phyloP scores from a whole-genome alignment of 1,140 invertebrate genomes.

The Marisa cornuarietis region DNA sequence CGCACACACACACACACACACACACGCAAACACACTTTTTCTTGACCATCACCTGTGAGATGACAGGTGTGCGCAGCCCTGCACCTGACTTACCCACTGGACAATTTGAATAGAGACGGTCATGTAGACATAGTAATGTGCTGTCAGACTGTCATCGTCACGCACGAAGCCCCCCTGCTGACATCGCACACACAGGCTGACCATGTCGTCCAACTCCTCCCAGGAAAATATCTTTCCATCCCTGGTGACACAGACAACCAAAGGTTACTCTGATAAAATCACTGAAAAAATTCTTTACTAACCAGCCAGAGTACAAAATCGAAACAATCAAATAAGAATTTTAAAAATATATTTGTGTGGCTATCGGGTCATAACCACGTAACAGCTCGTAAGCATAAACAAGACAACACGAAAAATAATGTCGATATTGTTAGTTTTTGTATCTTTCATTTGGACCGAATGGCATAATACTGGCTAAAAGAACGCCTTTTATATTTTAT shows the following conservation, averaged over 20 bases:
- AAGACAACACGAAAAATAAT: too few relatives aligned
- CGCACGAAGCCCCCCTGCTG: constrained; percentile 6
- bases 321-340: background rate
- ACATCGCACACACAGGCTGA: background rate
- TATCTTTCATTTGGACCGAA: too few relatives aligned
- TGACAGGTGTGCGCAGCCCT: too few relatives aligned
- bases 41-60: too few relatives aligned
- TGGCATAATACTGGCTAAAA: too few relatives aligned
- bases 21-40: too few relatives aligned
- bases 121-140: background rate
- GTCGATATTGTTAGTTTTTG: too few relatives aligned
- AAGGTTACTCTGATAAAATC: too few relatives aligned
- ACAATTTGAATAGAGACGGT: background rate
- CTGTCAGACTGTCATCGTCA: background rate
- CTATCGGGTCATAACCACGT: background rate
- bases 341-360: background rate
- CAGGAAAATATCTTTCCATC: constrained; percentile 10
- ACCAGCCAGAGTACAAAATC: too few relatives aligned
- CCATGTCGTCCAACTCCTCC: constrained; percentile 17
- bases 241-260: background rate
- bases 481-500: too few relatives aligned
- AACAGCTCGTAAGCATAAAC: background rate
- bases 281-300: too few relatives aligned
- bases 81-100: constrained; percentile 1
- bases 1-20: too few relatives aligned